A percentile compares a stretch with the other conserved stretches of the same genome.
These are phyloP conservation scores for Drosophila peninsularis DNA, from an alignment of 2,888 invertebrate species.

Conservation along the genomic window DNA sequence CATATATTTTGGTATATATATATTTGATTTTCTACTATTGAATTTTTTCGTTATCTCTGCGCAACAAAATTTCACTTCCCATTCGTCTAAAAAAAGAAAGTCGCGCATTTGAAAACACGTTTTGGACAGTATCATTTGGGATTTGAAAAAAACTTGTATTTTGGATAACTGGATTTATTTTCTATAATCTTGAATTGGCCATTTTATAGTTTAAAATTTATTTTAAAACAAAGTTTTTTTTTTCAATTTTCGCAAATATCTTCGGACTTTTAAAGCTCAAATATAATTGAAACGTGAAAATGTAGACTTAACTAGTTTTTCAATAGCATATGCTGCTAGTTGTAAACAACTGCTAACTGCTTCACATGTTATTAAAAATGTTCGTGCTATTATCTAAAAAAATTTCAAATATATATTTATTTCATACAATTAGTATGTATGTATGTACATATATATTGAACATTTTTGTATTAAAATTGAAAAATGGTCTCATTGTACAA, in stretches of 20 bases:
- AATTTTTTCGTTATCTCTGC: slow-evolving; percentile 20
- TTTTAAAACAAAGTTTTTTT: too few species aligned
- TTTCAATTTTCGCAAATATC: too few species aligned
- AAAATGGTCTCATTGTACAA: not conserved
- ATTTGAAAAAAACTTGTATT: slow-evolving; percentile 5
- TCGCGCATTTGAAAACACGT: slow-evolving; percentile 73
- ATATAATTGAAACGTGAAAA: not conserved
- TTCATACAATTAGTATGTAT: not conserved
- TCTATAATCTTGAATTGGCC: too few species aligned
- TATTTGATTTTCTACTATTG: slow-evolving; percentile 16
- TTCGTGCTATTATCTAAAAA: not conserved
- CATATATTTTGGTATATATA: not conserved
- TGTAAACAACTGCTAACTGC: not conserved
- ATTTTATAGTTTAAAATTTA: too few species aligned
- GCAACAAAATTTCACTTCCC: slow-evolving; percentile 8
- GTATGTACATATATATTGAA: not conserved
- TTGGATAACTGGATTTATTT: too few species aligned
- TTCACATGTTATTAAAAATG: not conserved
- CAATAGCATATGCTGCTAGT: not conserved
- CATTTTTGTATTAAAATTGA: not conserved
- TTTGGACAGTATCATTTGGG: slow-evolving; percentile 45
- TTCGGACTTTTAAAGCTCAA: not conserved
- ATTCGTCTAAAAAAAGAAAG: slow-evolving; percentile 61
- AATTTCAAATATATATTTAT: not conserved
- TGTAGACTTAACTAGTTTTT: not conserved